Base-by-base conservation (phyloP, 2,888 invertebrate species). In the Ectemnius lituratus region DNA sequence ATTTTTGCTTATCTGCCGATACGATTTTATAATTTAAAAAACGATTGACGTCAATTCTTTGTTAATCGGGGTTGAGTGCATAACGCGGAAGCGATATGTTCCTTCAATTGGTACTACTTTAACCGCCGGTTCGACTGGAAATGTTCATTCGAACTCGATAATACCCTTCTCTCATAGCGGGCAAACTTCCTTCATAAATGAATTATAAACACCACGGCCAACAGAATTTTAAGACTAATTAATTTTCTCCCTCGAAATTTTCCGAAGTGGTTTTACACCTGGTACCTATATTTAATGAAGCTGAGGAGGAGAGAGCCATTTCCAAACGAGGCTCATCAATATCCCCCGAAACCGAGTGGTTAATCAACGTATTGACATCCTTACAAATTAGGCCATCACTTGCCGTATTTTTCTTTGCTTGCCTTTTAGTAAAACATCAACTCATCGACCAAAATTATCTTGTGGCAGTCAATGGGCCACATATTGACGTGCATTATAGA, bases 1-100 rank as follows among this genome's bases (percentile, higher is more conserved):
- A 64, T 67, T 20, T 75, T 68, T 60, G 63, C 75, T 75, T 77
- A 77, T 77, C 76, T 58, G 5, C 13, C 61, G 49, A 52, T 61
- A 64, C 11, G 56, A 75, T 67, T 67, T 62, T 65, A 67, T 8
- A 45, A 62, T 37, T 18, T n/a, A 37, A 37, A 5, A 37, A 11
- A 8, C 8, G 6, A 8, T 11, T 37, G 37, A 37, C 37, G 37
- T 37, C 52, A 16, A 52, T 52, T 52, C 52, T 52, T 52, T 52
- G 52, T 52, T 16, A 14, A 16, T 52, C 16, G 11, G 37, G 11
- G 1, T 52, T 14, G n/a, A 16, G n/a, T 16, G 52, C 52, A 52
- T 16, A 52, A 52, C 16, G 52, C 52, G 52, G 52, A 52, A 52
- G 16, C 16, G 16, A 52, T 52, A 16, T 16, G 52, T 14, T 13